Evolutionary conservation across 2,888 invertebrate species (phyloP).

Genomic region (Ethmia dodecea): DNA sequence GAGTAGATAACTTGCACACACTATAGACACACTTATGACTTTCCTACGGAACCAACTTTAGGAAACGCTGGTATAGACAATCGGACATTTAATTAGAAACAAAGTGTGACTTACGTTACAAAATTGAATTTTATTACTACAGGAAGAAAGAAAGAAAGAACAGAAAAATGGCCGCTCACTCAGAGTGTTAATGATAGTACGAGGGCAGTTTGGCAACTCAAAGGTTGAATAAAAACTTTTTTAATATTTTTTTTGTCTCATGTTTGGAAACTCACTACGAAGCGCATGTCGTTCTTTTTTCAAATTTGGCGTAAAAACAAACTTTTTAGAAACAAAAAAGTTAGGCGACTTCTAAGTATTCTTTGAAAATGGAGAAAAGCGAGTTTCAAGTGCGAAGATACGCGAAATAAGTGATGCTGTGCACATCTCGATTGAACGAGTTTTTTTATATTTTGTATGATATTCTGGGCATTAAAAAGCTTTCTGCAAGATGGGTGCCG

Average conservation of each 20-base stretch:
- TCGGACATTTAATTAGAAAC: too few relatives aligned
- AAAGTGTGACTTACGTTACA: too few relatives aligned
- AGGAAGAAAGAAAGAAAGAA: too few relatives aligned
- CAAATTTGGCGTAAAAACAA: background rate
- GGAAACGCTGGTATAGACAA: too few relatives aligned
- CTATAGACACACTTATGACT: too few relatives aligned
- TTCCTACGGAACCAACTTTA: too few relatives aligned
- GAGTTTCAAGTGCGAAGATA: background rate
- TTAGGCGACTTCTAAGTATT: background rate
- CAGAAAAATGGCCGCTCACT: too few relatives aligned
- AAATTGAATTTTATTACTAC: too few relatives aligned
- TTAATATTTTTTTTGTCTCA: background rate
- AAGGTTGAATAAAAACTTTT: slow-evolving; percentile 1
- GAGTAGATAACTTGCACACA: too few relatives aligned
- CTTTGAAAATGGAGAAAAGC: background rate
- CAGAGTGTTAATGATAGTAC: too few relatives aligned
- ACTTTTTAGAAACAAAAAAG: background rate
- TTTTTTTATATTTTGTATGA: background rate
- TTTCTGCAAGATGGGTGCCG: background rate
- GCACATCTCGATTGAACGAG: background rate
- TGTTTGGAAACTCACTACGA: background rate
- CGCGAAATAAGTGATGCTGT: slow-evolving; percentile 4
- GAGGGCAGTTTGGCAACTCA: background rate
- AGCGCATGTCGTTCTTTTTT: background rate
- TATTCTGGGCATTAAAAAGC: background rate